A percentile compares a stretch with the other conserved stretches of the same genome.
phyloP scores from a whole-genome alignment of 2,888 invertebrate species.

The Drosophila subquinaria region DNA sequence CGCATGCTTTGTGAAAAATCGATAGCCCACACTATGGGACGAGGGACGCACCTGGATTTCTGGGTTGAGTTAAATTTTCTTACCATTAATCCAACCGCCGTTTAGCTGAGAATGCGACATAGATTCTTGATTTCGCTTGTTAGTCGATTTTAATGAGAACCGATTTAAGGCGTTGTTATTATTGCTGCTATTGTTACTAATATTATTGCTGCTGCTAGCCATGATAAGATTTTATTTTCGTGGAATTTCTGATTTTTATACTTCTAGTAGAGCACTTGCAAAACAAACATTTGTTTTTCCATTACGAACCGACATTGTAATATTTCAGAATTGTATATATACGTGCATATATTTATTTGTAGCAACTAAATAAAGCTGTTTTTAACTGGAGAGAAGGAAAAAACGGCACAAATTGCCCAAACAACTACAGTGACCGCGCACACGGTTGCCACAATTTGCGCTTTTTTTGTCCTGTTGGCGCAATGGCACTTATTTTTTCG shows the following conservation, averaged over 20 bases:
- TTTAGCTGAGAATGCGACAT: conserved; percentile 93
- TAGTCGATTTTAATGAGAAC: conserved; percentile 85
- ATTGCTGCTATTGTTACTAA: conserved; percentile 45
- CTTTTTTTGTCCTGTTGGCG: no score
- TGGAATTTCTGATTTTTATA: not conserved
- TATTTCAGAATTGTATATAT: conserved; percentile 12
- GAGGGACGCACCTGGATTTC: not conserved
- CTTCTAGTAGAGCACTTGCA: conserved; percentile 15
- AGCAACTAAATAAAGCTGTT: not conserved
- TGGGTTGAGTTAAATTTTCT: conserved; percentile 82
- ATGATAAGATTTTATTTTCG: conserved; percentile 32
- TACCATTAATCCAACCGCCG: conserved; percentile 95
- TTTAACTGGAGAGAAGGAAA: no score
- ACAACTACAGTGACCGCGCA: no score
- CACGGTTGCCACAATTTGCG: no score
- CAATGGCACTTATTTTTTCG: no score
- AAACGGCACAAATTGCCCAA: no score
- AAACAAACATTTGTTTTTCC: conserved; percentile 29
- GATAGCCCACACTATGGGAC: conserved; percentile 39
- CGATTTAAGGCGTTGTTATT: conserved; percentile 75
- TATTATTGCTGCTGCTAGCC: conserved; percentile 58
- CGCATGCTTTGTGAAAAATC: conserved; percentile 65
- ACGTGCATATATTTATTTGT: not conserved
- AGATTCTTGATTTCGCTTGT: conserved; percentile 91
- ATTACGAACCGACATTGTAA: conserved; percentile 16